Conservation (phyloP, 35 echinoderm and acorn worm genomes). For the Ophiothrix spiculata region DNA sequence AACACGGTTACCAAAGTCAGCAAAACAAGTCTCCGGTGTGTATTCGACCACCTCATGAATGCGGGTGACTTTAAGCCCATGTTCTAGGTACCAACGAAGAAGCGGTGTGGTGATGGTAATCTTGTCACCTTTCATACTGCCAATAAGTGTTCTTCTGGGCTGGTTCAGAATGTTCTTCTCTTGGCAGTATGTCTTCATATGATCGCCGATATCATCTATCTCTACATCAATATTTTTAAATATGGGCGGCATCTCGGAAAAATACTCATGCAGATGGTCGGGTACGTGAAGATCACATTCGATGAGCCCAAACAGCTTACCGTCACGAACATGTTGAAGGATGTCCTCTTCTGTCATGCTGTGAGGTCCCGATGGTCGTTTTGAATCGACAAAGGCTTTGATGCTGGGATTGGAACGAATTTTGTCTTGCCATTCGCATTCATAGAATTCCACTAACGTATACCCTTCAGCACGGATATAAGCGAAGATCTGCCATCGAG, state of each 20-base stretch:
- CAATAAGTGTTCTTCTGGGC: slow-evolving; percentile 21
- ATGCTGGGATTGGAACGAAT: neutral
- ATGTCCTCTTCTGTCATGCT: neutral
- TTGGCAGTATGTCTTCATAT: slow-evolving; percentile 26
- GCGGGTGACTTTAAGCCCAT: slow-evolving; percentile 26
- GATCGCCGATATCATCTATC: slow-evolving; percentile 46
- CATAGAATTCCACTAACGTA: slow-evolving; percentile 33
- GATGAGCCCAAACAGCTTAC: slow-evolving; percentile 3
- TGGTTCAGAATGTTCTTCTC: slow-evolving; percentile 16
- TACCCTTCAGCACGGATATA: slow-evolving; percentile 39
- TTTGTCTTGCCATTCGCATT: slow-evolving; percentile 31
- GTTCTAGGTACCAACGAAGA: slow-evolving; percentile 29
- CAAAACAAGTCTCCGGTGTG: slow-evolving; percentile 14
- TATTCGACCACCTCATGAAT: slow-evolving; percentile 26
- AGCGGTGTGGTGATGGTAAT: slow-evolving; percentile 19
- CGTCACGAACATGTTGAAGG: neutral
- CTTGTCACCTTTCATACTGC: slow-evolving; percentile 7
- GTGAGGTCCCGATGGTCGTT: neutral
- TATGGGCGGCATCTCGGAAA: slow-evolving; percentile 57
- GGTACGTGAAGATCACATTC: slow-evolving; percentile 29
- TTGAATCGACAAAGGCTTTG: neutral
- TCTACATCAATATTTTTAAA: slow-evolving; percentile 46
- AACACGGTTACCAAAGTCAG: slow-evolving; percentile 13
- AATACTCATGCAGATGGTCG: slow-evolving; percentile 27
- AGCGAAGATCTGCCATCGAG: neutral